Conservation (phyloP, 1,140 invertebrate species). For the Ylistrum balloti region DNA sequence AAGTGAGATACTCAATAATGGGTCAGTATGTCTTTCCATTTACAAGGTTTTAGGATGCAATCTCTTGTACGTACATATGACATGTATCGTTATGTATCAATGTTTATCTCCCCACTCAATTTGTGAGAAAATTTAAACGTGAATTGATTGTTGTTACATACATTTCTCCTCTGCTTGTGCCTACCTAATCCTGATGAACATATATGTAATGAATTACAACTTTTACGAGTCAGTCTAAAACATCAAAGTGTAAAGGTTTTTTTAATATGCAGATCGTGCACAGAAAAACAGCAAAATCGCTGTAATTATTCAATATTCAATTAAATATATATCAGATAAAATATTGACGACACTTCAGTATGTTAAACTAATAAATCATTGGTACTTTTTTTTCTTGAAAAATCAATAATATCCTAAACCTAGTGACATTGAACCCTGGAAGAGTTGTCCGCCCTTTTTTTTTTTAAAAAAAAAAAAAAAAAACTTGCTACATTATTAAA, state of each 20-base stretch:
- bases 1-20: conserved; percentile 29
- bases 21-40: conserved; percentile 51
- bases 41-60: conserved; percentile 50
- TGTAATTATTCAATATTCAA: not conserved
- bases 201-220: not conserved
- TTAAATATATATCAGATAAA: too few species aligned
- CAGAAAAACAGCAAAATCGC: not conserved
- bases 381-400: too few species aligned
- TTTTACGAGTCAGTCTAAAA: not conserved
- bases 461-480: too few species aligned
- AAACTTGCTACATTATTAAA: too few species aligned
- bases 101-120: not conserved
- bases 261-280: not conserved
- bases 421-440: too few species aligned
- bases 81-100: not conserved
- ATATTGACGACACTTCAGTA: too few species aligned
- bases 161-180: conserved; percentile 22
- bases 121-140: not conserved
- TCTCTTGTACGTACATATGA: not conserved
- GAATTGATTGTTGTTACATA: not conserved
- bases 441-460: too few species aligned
- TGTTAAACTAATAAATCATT: too few species aligned
- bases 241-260: too few species aligned
- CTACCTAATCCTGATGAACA: not conserved
- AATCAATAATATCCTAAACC: too few species aligned